These are phyloP conservation scores for Ophioderma brevispina DNA, from an alignment of 35 echinoderm and acorn worm species.

Conservation along the genomic window DNA sequence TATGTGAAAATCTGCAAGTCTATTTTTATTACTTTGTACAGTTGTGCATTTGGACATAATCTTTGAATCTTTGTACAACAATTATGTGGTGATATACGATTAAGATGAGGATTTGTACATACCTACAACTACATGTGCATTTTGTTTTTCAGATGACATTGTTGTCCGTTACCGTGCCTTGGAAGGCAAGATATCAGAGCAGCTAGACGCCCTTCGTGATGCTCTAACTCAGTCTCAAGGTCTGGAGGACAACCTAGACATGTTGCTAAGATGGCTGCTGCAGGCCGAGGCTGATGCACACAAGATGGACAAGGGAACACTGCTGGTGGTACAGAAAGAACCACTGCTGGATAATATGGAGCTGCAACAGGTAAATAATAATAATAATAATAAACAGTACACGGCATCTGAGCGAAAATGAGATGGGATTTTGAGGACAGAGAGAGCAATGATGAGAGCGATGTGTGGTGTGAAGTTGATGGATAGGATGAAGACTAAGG, in stretches of 20 bases:
- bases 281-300: slow-evolving; percentile 80
- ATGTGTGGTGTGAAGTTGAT: no score
- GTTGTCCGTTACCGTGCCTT: slow-evolving; percentile 65
- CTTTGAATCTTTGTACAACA: no score
- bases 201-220: slow-evolving; percentile 68
- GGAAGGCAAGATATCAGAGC: slow-evolving; percentile 66
- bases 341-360: slow-evolving; percentile 78
- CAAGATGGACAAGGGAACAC: slow-evolving; percentile 89
- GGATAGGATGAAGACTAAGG: no score
- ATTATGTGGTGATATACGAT: not conserved
- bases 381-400: no score
- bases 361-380: slow-evolving; percentile 73
- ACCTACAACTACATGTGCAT: not conserved
- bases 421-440: no score
- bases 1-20: no score
- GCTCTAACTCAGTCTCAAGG: slow-evolving; percentile 82
- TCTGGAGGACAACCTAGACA: slow-evolving; percentile 77
- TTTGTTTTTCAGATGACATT: slow-evolving; percentile 70
- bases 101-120: not conserved
- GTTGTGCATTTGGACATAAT: no score
- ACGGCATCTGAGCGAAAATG: no score
- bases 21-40: no score
- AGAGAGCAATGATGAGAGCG: no score
- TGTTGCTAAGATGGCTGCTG: slow-evolving; percentile 83
- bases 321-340: slow-evolving; percentile 81